Conservation (phyloP, 37 sponge, comb jelly and placozoan species). For the Beroe forskalii region DNA sequence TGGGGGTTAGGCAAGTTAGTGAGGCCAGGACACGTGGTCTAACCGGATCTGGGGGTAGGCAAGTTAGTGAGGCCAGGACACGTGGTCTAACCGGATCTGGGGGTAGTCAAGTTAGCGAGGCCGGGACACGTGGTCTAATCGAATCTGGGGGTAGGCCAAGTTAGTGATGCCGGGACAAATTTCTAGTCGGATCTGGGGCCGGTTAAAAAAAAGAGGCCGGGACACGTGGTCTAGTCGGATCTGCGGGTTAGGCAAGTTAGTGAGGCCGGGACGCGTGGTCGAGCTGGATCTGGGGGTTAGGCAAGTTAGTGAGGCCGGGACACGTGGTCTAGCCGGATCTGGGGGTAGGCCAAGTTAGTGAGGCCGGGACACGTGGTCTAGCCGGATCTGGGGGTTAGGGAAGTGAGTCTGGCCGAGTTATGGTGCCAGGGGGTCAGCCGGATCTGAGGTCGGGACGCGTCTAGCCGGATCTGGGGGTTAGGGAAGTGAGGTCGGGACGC, state of each 20-base stretch:
- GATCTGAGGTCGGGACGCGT: too few relatives aligned
- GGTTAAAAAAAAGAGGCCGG: not conserved
- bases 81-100: not conserved
- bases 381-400: not conserved
- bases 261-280: not conserved
- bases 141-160: not conserved
- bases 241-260: not conserved
- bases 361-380: slow-evolving; percentile 4
- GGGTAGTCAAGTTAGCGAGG: not conserved
- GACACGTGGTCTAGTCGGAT: not conserved
- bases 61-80: not conserved
- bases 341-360: too few relatives aligned
- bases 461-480: not conserved
- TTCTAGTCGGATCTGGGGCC: not conserved
- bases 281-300: not conserved
- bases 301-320: too few relatives aligned
- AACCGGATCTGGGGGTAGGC: not conserved
- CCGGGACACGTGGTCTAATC: not conserved
- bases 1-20: too few relatives aligned
- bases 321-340: not conserved
- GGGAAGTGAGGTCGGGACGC: too few relatives aligned
- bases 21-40: too few relatives aligned
- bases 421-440: not conserved
- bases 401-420: not conserved
- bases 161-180: too few relatives aligned